A percentile compares a stretch with the other conserved stretches of the same genome.
Evolutionary conservation across 1,140 invertebrate species (phyloP).

Genomic region (Ostrea denselamellosa): DNA sequence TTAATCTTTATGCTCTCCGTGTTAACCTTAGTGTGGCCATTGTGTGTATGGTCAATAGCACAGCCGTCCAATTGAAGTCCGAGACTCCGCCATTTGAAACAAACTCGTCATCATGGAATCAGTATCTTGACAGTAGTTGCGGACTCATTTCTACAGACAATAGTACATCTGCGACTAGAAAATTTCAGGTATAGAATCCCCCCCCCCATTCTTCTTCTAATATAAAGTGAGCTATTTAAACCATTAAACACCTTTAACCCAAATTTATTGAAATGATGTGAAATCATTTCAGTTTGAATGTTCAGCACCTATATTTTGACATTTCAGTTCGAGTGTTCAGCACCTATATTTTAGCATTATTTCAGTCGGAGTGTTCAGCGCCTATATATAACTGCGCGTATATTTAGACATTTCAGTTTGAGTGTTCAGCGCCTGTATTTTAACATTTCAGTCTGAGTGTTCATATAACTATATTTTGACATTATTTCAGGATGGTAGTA

Average conservation of each 20-base stretch:
- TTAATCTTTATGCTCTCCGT: conserved; percentile 73
- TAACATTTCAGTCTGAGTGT: too few relatives aligned
- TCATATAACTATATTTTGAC: too few relatives aligned
- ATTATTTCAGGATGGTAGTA: conserved; percentile 72
- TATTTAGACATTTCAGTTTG: too few relatives aligned
- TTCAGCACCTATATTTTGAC: too few relatives aligned
- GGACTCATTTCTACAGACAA: conserved; percentile 27
- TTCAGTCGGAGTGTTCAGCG: too few relatives aligned
- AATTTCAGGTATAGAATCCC: not conserved
- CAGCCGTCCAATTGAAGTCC: conserved; percentile 54
- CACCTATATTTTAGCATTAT: too few relatives aligned
- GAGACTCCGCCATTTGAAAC: too few relatives aligned
- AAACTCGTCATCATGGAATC: not conserved
- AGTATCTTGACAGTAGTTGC: not conserved
- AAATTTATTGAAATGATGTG: not conserved
- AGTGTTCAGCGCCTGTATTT: too few relatives aligned
- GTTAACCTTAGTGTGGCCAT: conserved; percentile 76
- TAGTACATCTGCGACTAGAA: not conserved
- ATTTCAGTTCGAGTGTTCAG: too few relatives aligned
- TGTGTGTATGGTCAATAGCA: conserved; percentile 76
- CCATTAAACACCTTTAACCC: not conserved
- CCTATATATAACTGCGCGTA: too few relatives aligned
- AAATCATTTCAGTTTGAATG: too few relatives aligned
- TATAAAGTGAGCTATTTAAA: too few relatives aligned
- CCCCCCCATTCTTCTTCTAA: not conserved